Conservation (phyloP, 1,140 invertebrate species). For the Helicoverpa zea region DNA sequence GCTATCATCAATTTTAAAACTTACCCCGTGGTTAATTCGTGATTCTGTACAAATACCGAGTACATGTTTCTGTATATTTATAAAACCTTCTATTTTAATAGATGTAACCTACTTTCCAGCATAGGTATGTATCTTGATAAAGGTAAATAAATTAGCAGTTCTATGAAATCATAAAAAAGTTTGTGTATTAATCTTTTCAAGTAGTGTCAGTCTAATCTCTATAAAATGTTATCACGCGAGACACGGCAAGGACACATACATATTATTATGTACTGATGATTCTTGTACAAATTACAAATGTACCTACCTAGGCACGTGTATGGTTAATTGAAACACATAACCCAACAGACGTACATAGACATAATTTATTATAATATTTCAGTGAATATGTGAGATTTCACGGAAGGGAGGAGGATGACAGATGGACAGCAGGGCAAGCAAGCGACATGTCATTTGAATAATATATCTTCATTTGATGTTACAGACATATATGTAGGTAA, state of each 20-base stretch:
- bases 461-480: not conserved
- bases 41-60: not conserved
- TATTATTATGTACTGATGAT: too few relatives aligned
- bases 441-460: not conserved
- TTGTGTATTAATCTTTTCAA: too few relatives aligned
- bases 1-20: slow-evolving; percentile 1
- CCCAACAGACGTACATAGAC: not conserved
- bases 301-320: too few relatives aligned
- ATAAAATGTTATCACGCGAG: too few relatives aligned
- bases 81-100: too few relatives aligned
- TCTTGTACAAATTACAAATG: too few relatives aligned
- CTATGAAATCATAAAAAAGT: not conserved
- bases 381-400: not conserved
- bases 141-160: not conserved
- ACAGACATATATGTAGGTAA: not conserved
- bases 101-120: too few relatives aligned
- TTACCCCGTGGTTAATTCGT: not conserved
- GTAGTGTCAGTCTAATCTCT: too few relatives aligned
- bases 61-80: not conserved
- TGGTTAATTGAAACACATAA: too few relatives aligned
- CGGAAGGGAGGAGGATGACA: not conserved
- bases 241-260: too few relatives aligned
- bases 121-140: too few relatives aligned
- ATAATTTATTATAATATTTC: not conserved
- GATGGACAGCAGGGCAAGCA: not conserved